Conservation (phyloP, 2,113 vertebrate species). For the Cacatua alba region DNA sequence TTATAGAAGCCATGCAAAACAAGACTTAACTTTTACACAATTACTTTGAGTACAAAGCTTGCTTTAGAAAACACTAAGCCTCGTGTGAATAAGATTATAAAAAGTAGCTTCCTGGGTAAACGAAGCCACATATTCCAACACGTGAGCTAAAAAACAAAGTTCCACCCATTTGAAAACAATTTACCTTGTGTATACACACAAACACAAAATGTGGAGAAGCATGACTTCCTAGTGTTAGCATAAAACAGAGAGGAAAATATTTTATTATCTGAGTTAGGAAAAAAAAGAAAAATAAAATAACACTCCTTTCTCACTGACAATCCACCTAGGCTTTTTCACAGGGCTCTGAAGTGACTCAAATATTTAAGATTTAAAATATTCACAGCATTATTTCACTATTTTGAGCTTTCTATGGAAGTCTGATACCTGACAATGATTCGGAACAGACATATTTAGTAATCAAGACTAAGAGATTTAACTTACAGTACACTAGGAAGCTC, state of each 20-base stretch:
- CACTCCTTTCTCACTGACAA: not conserved
- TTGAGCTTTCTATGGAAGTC: not conserved
- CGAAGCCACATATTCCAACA: not conserved
- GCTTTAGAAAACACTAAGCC: not conserved
- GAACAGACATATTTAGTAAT: not conserved
- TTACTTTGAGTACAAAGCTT: not conserved
- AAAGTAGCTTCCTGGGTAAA: not conserved
- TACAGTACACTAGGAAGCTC: not conserved
- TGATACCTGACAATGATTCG: not conserved
- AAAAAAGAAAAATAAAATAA: not conserved
- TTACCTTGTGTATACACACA: not conserved
- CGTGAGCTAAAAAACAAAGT: not conserved
- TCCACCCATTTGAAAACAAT: not conserved
- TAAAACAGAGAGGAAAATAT: not conserved
- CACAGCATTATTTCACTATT: not conserved
- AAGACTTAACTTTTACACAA: not conserved
- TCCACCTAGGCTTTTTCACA: not conserved
- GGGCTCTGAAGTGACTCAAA: not conserved
- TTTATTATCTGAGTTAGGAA: not conserved
- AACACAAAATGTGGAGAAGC: not conserved
- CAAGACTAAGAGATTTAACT: not conserved
- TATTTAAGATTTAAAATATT: not conserved
- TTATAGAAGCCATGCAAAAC: not conserved
- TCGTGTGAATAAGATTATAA: not conserved
- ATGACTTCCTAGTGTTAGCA: not conserved